phyloP scores from a whole-genome alignment of 2,113 vertebrate species.

The Elachura formosa region DNA sequence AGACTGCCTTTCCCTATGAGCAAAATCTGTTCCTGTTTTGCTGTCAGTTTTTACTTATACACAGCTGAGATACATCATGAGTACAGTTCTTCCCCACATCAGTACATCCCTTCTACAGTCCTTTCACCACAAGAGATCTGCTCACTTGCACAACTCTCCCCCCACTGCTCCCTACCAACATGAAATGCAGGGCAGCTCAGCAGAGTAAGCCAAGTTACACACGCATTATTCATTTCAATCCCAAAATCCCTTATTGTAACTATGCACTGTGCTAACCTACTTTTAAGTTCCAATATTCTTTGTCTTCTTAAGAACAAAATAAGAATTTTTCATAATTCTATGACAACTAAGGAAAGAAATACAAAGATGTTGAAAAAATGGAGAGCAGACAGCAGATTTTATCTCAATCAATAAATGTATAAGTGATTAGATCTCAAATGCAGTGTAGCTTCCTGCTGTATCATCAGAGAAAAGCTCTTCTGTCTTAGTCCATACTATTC shows the following conservation, averaged over 20 bases:
- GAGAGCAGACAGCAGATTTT: neutral
- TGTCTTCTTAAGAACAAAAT: neutral
- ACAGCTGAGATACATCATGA: neutral
- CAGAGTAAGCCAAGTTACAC: neutral
- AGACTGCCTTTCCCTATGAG: neutral
- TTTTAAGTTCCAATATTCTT: neutral
- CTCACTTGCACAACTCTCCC: neutral
- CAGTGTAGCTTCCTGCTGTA: neutral
- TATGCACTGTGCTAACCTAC: neutral
- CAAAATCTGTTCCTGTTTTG: neutral
- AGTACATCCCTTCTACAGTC: neutral
- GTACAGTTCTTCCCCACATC: neutral
- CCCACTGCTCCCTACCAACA: fast-evolving
- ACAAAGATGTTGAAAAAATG: neutral
- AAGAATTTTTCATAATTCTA: neutral
- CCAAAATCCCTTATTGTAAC: neutral
- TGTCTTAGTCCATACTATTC: conserved; percentile 5
- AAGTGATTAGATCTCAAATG: conserved; percentile 24
- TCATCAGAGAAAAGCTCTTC: conserved; percentile 1
- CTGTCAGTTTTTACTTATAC: neutral
- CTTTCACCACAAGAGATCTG: neutral
- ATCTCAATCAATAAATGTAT: neutral
- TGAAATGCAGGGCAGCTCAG: neutral
- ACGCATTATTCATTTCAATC: neutral
- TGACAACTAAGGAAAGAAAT: neutral